Base-by-base conservation (phyloP, 2,888 invertebrate species). In the Cinara cedri region DNA sequence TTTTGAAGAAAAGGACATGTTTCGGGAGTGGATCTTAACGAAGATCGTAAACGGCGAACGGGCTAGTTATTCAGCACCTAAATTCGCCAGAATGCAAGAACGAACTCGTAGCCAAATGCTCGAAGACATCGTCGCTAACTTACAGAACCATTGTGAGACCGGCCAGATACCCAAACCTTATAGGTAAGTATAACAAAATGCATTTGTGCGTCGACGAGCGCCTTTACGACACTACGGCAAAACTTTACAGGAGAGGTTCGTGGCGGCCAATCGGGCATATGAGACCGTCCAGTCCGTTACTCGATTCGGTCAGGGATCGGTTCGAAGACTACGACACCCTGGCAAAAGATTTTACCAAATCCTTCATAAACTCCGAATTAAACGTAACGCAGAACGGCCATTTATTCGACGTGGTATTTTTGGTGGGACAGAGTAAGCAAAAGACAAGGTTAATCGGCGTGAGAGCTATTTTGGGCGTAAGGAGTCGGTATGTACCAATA, bases 161-260 rank as follows among this genome's bases (percentile, higher is more conserved):
- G 96, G 96, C 81, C 95, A 96, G 87, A 96, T 96, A 86, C 96
- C 96, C 13, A 96, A 96, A 87, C 96, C 96, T 34, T 96, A 96
- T 86, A 88, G 92, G 92, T 90, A 85, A 54, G 26, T 21, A 21
- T n/a, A 16, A 72, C 4, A 3, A 26, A 13, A 11, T 26, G 34
- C 3, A 8, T 13, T 44, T 16, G 42, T 24, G 8, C 3, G 26
- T 49, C 16, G 42, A 24, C 21, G 3, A 34, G n/a, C 13, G n/a
- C 34, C 34, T 14, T 4, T 14, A 34, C 19, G 1, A 19, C 24
- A 72, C 19, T 49, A 6, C 14, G 26, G 16, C 54, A 76, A 11
- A 49, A 76, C 16, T 11, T 83, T 82, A 1, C 83, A 89, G 89
- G 83, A 87, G 90, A 76, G 94, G 94, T 68, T 96, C 96, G 10